Base-by-base conservation (phyloP, 1,140 invertebrate genomes). In the Trichogramma pretiosum region DNA sequence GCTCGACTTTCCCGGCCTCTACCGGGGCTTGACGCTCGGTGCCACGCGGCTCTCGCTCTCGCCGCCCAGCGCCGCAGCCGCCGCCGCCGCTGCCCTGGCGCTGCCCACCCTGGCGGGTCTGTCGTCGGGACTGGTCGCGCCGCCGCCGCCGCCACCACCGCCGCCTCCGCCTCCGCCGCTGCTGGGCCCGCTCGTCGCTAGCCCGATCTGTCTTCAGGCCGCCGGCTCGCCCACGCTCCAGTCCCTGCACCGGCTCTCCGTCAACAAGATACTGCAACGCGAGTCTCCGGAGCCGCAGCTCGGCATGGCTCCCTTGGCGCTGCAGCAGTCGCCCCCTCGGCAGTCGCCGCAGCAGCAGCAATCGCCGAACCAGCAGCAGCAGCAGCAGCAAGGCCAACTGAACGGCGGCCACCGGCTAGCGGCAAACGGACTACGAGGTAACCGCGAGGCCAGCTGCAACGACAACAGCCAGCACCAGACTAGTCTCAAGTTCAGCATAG, bases 401-500 rank as follows among this genome's bases (percentile, higher is more conserved):
- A 42, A 18, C 33, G 13, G 32, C 21, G 13, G 17, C 8, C 50
- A 26, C 41, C 56, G 46, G 11, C 57, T 53, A 30, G 58, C 56
- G 22, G 38, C 21, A 19, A 59, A 57, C 28, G 54, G 60, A 24
- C 57, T 30, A 56, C 60, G 33, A 60, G 62, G 38, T 56, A 61
- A 61, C 30, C 58, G 60, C 13, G 58, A 63, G 16, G 68, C 68
- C 37, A 63, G 58, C 23, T 67, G 66, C 22, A 72, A 74, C 36
- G 70, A 75, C 38, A 72, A 74, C 42, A 65, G 74, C n/a, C 68
- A 71, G 3, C 81, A 81, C 55, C 82, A 82, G 47, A 72, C 74
- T 10, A 77, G 76, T 53, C 66, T 93, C 1, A 92, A 91, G 58
- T 93, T 93, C 71, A 92, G 88, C 54, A 93, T 93, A 68, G 89